phyloP scores from a whole-genome alignment of 1,140 invertebrate species.

The Heliothis virescens region DNA sequence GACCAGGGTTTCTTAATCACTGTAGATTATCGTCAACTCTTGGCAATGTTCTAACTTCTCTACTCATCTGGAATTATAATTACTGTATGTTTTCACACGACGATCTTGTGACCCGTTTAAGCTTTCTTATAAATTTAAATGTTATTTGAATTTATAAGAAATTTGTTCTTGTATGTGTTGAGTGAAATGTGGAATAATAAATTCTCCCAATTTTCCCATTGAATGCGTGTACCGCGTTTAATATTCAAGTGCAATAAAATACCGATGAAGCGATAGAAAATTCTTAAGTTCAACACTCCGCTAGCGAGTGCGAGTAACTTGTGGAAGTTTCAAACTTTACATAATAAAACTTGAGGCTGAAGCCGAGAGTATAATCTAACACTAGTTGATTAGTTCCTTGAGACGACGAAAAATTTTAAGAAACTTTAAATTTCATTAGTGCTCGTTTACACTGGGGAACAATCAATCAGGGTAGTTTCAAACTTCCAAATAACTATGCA shows the following conservation, averaged over 20 bases:
- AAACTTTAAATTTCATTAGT: neutral
- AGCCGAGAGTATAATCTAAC: constrained; percentile 20
- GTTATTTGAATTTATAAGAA: no score
- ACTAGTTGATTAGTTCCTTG: constrained; percentile 1
- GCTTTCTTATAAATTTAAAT: neutral
- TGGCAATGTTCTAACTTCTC: constrained; percentile 12
- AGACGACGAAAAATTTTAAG: constrained; percentile 23
- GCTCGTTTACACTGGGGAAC: no score
- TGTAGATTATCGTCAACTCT: neutral
- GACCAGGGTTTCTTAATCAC: constrained; percentile 7
- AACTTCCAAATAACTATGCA: no score
- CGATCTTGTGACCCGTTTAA: no score
- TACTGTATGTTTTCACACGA: neutral
- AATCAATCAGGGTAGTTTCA: no score
- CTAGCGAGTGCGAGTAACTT: constrained; percentile 23
- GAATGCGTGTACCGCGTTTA: constrained; percentile 15
- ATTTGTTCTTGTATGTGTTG: neutral
- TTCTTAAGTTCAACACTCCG: constrained; percentile 48
- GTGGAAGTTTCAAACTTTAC: constrained; percentile 44
- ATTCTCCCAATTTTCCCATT: neutral
- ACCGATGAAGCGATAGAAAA: constrained; percentile 51
- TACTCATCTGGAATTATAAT: neutral
- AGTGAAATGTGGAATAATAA: neutral
- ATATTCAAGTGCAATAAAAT: constrained; percentile 49
- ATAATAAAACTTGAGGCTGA: constrained; percentile 48